These are phyloP conservation scores for Chironomus tentans DNA, from an alignment of 2,888 invertebrate species.

Conservation along the genomic window DNA sequence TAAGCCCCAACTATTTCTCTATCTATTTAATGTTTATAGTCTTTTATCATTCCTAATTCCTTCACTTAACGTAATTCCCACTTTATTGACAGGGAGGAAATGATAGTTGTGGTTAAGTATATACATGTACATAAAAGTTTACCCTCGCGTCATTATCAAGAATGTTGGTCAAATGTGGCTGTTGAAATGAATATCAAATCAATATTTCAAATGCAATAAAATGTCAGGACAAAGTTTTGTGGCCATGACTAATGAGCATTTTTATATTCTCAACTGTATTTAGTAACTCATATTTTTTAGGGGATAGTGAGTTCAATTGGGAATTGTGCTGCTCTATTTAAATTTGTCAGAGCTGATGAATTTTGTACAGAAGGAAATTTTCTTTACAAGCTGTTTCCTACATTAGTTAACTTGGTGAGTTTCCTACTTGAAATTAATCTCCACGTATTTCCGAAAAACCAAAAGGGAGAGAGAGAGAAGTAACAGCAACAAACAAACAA, in stretches of 20 bases:
- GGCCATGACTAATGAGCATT: conserved; percentile 21
- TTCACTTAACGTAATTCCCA: background rate
- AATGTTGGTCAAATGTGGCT: background rate
- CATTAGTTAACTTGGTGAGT: too few relatives aligned
- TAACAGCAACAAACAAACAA: conserved; percentile 4
- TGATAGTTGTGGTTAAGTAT: background rate
- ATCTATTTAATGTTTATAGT: background rate
- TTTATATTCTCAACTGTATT: background rate
- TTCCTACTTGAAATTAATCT: too few relatives aligned
- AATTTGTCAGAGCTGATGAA: too few relatives aligned
- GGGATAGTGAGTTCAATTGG: too few relatives aligned
- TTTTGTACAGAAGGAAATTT: too few relatives aligned
- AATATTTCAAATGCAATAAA: conserved; percentile 23
- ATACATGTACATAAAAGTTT: background rate
- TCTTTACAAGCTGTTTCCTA: too few relatives aligned
- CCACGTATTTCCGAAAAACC: too few relatives aligned
- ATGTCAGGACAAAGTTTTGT: background rate
- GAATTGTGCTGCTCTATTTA: too few relatives aligned
- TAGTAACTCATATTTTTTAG: background rate
- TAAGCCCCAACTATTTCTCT: too few relatives aligned
- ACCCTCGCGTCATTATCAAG: background rate
- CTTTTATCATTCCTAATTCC: background rate
- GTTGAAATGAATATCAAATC: conserved; percentile 6
- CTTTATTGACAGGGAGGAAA: background rate
- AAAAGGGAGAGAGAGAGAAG: background rate